A percentile compares a stretch with the other conserved stretches of the same genome.
Evolutionary conservation across 2,113 vertebrate species (phyloP).

Genomic region (Reinhardtius hippoglossoides): DNA sequence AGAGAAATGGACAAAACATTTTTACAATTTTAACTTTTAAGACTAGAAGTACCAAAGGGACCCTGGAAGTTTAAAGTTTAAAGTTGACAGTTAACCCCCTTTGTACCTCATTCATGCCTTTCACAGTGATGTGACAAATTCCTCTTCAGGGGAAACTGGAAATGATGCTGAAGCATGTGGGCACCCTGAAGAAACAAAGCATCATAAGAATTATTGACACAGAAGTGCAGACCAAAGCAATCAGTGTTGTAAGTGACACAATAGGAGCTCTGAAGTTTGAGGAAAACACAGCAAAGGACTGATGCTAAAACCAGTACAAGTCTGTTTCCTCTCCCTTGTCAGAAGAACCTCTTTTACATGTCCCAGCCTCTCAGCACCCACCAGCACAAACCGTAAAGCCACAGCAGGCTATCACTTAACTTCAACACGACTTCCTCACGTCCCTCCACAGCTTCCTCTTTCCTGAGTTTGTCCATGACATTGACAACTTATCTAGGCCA

Average conservation of each 20-base stretch:
- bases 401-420: background rate
- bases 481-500: conserved; percentile 39
- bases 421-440: conserved; percentile 4
- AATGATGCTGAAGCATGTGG: conserved; percentile 56
- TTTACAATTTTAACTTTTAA: background rate
- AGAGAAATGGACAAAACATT: background rate
- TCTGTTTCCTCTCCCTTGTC: too few relatives aligned
- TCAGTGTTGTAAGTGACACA: conserved; percentile 38
- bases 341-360: background rate
- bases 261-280: conserved; percentile 1
- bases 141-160: conserved; percentile 62
- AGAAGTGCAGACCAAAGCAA: background rate
- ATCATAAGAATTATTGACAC: too few relatives aligned
- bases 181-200: conserved; percentile 41
- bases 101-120: conserved; percentile 84
- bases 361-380: conserved; percentile 2
- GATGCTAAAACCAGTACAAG: too few relatives aligned
- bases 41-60: background rate
- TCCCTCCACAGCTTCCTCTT: conserved; percentile 23
- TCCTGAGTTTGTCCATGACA: conserved; percentile 36
- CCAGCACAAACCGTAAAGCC: background rate
- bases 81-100: conserved; percentile 5
- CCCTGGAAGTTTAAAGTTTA: background rate
- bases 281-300: too few relatives aligned
- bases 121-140: conserved; percentile 68